These are phyloP conservation scores for Osedax frankpressi DNA, from an alignment of 2,888 invertebrate genomes.

Conservation along the genomic window DNA sequence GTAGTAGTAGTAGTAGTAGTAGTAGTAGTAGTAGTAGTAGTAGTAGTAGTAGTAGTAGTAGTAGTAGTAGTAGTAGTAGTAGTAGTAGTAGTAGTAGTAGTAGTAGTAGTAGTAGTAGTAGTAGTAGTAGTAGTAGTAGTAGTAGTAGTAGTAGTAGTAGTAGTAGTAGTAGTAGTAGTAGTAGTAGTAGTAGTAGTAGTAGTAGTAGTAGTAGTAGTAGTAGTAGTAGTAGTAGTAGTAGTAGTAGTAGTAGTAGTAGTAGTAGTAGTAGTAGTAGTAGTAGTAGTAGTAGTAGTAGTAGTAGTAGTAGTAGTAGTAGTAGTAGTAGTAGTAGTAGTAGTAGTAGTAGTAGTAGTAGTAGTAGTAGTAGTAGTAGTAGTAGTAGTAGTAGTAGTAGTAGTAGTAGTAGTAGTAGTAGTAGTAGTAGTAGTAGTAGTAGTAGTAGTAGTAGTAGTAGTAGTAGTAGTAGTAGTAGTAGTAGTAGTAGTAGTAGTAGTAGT, in stretches of 20 bases:
- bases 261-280: not conserved
- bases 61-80: not conserved
- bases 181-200: constrained; percentile 17
- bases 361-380: not conserved
- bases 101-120: constrained; percentile 11
- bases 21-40: constrained; percentile 17
- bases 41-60: constrained; percentile 17
- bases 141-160: constrained; percentile 13
- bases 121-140: constrained; percentile 15
- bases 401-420: constrained; percentile 15
- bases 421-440: constrained; percentile 19
- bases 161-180: constrained; percentile 6
- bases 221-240: constrained; percentile 17
- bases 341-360: not conserved
- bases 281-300: constrained; percentile 10
- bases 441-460: constrained; percentile 18
- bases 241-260: constrained; percentile 11
- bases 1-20: constrained; percentile 17
- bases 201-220: constrained; percentile 17
- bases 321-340: not conserved
- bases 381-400: not conserved
- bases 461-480: constrained; percentile 17
- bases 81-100: not conserved
- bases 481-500: constrained; percentile 14
- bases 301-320: constrained; percentile 18